These are phyloP conservation scores for Trichopoda pennipes DNA, from an alignment of 2,888 invertebrate genomes.

Conservation along the genomic window DNA sequence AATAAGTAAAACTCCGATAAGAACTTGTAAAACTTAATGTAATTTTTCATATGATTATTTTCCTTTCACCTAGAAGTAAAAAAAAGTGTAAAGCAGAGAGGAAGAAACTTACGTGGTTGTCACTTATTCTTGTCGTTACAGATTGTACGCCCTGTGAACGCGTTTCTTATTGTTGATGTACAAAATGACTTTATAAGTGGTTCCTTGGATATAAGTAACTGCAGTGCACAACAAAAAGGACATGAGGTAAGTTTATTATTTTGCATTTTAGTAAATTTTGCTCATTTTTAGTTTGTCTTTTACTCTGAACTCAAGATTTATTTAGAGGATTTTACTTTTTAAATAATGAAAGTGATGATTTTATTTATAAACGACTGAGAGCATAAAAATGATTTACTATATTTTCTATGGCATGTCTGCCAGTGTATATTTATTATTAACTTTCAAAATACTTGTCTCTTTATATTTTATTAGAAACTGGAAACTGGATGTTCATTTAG, in stretches of 20 bases:
- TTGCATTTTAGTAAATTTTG: slow-evolving; percentile 17
- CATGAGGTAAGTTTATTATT: slow-evolving; percentile 84
- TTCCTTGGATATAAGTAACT: slow-evolving; percentile 94
- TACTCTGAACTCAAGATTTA: slow-evolving; percentile 17
- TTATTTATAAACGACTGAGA: not conserved
- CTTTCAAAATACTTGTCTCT: too few species aligned
- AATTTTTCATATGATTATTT: slow-evolving; percentile 54
- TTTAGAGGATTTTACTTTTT: not conserved
- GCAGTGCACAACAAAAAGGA: slow-evolving; percentile 95
- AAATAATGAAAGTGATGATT: slow-evolving; percentile 3
- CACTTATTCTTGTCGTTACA: slow-evolving; percentile 76
- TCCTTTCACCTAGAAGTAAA: slow-evolving; percentile 21
- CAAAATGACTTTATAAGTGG: slow-evolving; percentile 99
- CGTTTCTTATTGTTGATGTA: slow-evolving; percentile 96
- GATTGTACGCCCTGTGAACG: slow-evolving; percentile 93
- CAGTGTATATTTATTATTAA: too few species aligned
- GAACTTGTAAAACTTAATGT: slow-evolving; percentile 58
- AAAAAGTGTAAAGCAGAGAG: not conserved
- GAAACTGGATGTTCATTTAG: too few species aligned
- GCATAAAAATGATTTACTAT: slow-evolving; percentile 16
- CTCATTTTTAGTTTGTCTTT: slow-evolving; percentile 11
- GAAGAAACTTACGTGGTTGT: slow-evolving; percentile 28
- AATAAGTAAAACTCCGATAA: slow-evolving; percentile 38
- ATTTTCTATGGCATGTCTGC: not conserved
- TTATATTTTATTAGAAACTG: too few species aligned